Conservation (phyloP, 2,113 vertebrate genomes). For the Leptobrachium ailaonicum region DNA sequence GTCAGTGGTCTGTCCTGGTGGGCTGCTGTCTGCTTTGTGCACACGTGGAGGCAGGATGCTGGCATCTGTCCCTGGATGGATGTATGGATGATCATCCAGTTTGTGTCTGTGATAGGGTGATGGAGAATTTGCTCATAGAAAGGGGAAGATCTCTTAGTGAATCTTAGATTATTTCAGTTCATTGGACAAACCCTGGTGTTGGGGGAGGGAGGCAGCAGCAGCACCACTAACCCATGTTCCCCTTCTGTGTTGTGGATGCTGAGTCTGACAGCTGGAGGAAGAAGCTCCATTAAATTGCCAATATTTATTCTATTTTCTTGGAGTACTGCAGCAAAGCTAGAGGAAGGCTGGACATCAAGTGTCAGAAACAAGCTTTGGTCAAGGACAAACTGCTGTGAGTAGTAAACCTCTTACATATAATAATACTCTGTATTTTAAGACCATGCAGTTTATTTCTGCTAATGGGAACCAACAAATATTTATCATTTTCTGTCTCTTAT, state of each 20-base stretch:
- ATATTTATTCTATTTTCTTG: background rate
- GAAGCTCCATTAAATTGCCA: constrained; percentile 10
- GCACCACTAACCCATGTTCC: constrained; percentile 16
- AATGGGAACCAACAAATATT: too few relatives aligned
- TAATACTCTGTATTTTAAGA: too few relatives aligned
- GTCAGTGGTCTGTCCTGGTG: background rate
- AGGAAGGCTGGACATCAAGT: background rate
- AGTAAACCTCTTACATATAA: background rate
- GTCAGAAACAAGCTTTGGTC: background rate
- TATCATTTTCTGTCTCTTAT: too few relatives aligned
- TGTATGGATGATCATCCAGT: constrained; percentile 18
- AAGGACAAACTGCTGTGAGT: background rate
- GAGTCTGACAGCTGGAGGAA: background rate
- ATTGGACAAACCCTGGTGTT: constrained; percentile 35
- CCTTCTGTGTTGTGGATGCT: constrained; percentile 15
- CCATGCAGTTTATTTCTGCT: too few relatives aligned
- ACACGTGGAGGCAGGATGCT: constrained; percentile 1
- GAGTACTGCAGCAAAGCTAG: background rate
- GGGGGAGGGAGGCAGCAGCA: constrained; percentile 36
- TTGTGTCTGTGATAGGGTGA: constrained; percentile 29
- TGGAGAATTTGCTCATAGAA: constrained; percentile 11
- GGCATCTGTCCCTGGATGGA: background rate
- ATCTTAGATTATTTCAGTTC: constrained; percentile 36
- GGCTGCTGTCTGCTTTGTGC: constrained; percentile 18
- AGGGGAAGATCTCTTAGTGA: constrained; percentile 33